These are phyloP conservation scores for Metopia argyrocephala DNA, from an alignment of 2,888 invertebrate species.

Conservation along the genomic window DNA sequence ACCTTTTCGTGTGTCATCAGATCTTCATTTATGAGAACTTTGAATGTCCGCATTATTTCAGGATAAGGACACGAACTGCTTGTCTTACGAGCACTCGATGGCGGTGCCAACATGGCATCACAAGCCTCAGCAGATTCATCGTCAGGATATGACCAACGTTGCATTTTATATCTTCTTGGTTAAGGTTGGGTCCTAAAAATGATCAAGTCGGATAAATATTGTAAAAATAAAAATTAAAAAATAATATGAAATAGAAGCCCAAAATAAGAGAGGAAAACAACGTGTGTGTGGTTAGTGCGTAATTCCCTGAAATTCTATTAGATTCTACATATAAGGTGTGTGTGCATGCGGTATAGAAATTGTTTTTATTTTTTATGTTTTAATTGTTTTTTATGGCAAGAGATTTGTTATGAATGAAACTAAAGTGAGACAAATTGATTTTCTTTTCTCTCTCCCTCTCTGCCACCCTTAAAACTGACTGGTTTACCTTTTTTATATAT, in stretches of 20 bases:
- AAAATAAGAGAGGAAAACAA: constrained; percentile 25
- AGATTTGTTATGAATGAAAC: neutral
- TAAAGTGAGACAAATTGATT: neutral
- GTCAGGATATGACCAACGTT: constrained; percentile 84
- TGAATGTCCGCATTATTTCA: constrained; percentile 79
- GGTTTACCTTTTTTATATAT: constrained; percentile 38
- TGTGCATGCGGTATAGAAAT: too few relatives aligned
- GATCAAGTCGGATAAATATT: too few relatives aligned
- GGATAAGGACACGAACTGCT: constrained; percentile 32
- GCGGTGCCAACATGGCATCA: constrained; percentile 71
- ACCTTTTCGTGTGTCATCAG: constrained; percentile 83
- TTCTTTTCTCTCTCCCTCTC: neutral
- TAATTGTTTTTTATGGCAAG: too few relatives aligned
- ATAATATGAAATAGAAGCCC: constrained; percentile 10
- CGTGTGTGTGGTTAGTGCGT: constrained; percentile 1
- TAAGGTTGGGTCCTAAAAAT: too few relatives aligned
- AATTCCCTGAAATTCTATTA: too few relatives aligned
- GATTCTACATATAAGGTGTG: too few relatives aligned
- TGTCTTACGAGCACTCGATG: neutral
- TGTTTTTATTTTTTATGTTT: too few relatives aligned
- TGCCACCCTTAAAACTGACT: neutral
- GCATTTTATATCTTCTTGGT: too few relatives aligned
- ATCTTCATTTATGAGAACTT: constrained; percentile 79
- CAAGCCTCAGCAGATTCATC: constrained; percentile 76
- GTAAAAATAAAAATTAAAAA: too few relatives aligned